phyloP scores from a whole-genome alignment of 2,888 invertebrate genomes.

The Eumacrocentrus americanus region DNA sequence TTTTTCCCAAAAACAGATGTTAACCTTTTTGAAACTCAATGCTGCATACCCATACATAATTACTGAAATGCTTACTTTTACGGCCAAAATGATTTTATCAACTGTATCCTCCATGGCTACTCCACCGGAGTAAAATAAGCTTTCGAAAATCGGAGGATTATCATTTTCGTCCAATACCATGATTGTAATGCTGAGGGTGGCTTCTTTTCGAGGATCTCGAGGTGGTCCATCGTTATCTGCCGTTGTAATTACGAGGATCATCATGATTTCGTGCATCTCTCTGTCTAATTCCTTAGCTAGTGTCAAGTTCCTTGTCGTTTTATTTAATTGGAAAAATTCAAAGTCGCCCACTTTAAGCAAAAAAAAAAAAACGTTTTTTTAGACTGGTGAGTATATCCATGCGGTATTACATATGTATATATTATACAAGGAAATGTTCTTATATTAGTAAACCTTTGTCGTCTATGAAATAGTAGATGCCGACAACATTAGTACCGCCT shows the following conservation, averaged over 20 bases:
- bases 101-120: constrained; percentile 63
- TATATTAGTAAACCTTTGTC: constrained; percentile 29
- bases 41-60: too few species aligned
- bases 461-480: constrained; percentile 40
- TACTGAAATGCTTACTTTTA: too few species aligned
- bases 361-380: not conserved
- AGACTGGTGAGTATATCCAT: not conserved
- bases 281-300: constrained; percentile 62
- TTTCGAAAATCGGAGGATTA: constrained; percentile 64
- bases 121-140: constrained; percentile 64
- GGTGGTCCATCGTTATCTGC: constrained; percentile 56
- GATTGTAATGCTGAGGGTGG: constrained; percentile 61
- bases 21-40: too few species aligned
- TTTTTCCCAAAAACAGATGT: too few species aligned
- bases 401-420: not conserved
- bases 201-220: constrained; percentile 49
- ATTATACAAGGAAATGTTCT: too few species aligned
- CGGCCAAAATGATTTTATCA: constrained; percentile 62
- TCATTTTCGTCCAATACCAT: constrained; percentile 68
- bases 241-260: constrained; percentile 64
- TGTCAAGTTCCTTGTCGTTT: constrained; percentile 55
- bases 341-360: constrained; percentile 2
- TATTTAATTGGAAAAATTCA: constrained; percentile 60
- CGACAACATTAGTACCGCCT: constrained; percentile 23
- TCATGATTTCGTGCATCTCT: constrained; percentile 56